Base-by-base conservation (phyloP, 2,113 vertebrate genomes). In the Apeltes quadracus region DNA sequence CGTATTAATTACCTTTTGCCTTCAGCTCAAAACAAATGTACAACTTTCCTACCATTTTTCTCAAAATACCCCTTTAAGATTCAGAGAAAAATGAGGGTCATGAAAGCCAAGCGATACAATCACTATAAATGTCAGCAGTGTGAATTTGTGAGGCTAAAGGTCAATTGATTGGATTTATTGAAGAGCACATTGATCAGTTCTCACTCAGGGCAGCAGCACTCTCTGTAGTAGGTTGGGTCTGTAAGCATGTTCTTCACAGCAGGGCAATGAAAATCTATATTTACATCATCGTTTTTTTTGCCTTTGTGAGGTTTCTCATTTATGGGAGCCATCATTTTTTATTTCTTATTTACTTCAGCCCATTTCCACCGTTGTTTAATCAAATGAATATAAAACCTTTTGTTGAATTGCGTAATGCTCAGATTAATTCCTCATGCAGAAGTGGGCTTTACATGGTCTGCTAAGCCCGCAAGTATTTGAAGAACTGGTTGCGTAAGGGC, bases 101-200 rank as follows among this genome's bases (percentile, higher is more conserved):
- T 72, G 50, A 82, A 75, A 84, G 62, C 62, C 59, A 62, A 82
- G 73, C 10, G 48, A 50, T 34, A 63, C 80, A 69, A 55, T 83
- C 63, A 72, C 27, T 75, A 55, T 73, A 75, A 87, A 85, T 84
- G 76, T 81, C 76, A 77, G 71, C 76, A 58, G 38, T 63, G 72
- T 76, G 62, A 80, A 76, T 79, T 79, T 82, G 66, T 76, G 32
- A 79, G 66, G 54, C 5, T 22, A 86, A 88, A 82, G 79, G 78
- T 84, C 68, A 85, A 72, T 69, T 87, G 84, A 88, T 88, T 72
- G 55, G 66, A 67, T 51, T 76, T 38, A 69, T 59, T 86, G 61
- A 78, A 79, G 61, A 85, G 75, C 55, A 75, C 62, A 85, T 84
- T 89, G 85, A 87, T 90, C 83, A 78, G 76, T 44, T 22, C 61